Evolutionary conservation across 2,888 invertebrate species (phyloP).

Genomic region (Acrocyrtus sp.): DNA sequence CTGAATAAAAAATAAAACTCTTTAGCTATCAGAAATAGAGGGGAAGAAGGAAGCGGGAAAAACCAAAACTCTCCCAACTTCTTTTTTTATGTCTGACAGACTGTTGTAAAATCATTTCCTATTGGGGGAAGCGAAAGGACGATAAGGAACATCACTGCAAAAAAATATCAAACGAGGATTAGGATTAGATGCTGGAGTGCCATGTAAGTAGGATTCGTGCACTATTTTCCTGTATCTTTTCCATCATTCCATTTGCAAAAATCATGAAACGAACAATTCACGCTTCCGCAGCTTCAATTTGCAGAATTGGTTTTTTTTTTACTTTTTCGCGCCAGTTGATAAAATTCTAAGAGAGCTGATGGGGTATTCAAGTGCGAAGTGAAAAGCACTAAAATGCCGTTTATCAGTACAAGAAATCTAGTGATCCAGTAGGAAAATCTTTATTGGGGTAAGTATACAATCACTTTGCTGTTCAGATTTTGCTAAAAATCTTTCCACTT

Average conservation of each 20-base stretch:
- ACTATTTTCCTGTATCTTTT: too few species aligned
- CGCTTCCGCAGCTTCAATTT: background rate
- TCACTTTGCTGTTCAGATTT: too few species aligned
- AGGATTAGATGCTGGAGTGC: background rate
- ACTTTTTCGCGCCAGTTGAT: too few species aligned
- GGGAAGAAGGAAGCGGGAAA: background rate
- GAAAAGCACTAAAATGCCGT: too few species aligned
- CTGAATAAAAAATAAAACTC: background rate
- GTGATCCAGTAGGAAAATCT: too few species aligned
- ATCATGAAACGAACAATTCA: background rate
- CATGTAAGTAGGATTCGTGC: background rate
- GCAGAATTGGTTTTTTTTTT: background rate
- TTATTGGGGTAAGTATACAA: too few species aligned
- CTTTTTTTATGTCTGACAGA: constrained; percentile 34
- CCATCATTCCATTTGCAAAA: background rate
- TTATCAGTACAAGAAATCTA: too few species aligned
- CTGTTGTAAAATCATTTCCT: constrained; percentile 51
- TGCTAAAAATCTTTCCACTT: too few species aligned
- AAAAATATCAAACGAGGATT: background rate
- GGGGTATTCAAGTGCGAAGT: too few species aligned
- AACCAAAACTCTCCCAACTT: constrained; percentile 24
- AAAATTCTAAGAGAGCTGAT: too few species aligned
- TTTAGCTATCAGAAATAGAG: background rate
- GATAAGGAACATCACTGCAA: constrained; percentile 16
- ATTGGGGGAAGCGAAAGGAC: constrained; percentile 13